Conservation (phyloP, 1,140 invertebrate genomes). For the Bombus fervidus region DNA sequence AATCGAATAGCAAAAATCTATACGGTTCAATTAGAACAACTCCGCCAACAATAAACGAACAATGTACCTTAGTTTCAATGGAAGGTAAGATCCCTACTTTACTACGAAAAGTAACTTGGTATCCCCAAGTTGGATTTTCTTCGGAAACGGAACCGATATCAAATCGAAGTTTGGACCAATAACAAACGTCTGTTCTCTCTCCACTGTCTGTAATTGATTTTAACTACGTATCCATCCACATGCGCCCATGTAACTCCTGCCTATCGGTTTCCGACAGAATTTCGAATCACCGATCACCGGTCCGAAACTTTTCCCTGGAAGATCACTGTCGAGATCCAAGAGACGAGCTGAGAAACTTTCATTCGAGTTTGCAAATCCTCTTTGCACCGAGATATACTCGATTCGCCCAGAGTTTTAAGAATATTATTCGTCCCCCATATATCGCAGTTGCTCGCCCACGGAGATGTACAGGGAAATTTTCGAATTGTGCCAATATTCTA, state of each 20-base stretch:
- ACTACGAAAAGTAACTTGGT: background rate
- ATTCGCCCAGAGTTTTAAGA: slow-evolving; percentile 48
- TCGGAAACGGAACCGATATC: slow-evolving; percentile 29
- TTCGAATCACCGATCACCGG: slow-evolving; percentile 50
- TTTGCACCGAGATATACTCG: slow-evolving; percentile 38
- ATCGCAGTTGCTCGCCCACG: background rate
- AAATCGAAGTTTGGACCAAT: slow-evolving; percentile 46
- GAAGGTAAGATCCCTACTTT: background rate
- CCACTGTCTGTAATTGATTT: slow-evolving; percentile 43
- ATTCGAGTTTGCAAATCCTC: slow-evolving; percentile 61
- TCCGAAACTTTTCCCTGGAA: slow-evolving; percentile 38
- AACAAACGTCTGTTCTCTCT: slow-evolving; percentile 36
- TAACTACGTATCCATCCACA: slow-evolving; percentile 46
- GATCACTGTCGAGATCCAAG: slow-evolving; percentile 49
- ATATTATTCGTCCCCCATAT: slow-evolving; percentile 51
- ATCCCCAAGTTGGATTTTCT: background rate
- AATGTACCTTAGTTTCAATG: background rate
- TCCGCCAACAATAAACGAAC: background rate
- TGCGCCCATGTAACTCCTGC: slow-evolving; percentile 25
- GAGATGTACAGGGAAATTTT: background rate
- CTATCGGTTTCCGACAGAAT: slow-evolving; percentile 33
- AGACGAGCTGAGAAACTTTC: slow-evolving; percentile 46
- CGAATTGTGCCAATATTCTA: background rate
- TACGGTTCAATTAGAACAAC: background rate
- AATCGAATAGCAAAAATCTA: no score